Percentiles rank a stretch among this genome's conserved stretches.
Evolutionary conservation across 2,113 vertebrate genomes (phyloP).

Genomic region (Uria aalge): DNA sequence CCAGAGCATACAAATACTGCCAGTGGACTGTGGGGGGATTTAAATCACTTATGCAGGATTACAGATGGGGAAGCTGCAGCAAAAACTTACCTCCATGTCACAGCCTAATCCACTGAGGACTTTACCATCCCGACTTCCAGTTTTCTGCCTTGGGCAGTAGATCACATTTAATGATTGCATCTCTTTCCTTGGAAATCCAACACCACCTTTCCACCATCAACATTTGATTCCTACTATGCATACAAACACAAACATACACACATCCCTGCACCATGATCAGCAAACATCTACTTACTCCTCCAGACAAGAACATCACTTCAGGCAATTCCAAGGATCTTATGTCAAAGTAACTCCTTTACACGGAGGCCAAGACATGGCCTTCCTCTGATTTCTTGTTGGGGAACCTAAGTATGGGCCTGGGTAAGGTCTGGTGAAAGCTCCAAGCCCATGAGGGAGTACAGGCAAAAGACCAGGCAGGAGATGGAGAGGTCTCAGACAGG

Average conservation of each 20-base stretch:
- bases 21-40: neutral
- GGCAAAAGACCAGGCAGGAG: neutral
- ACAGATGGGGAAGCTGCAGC: neutral
- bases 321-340: neutral
- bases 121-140: neutral
- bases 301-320: neutral
- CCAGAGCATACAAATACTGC: neutral
- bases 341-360: neutral
- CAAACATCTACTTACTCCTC: neutral
- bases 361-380: neutral
- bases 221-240: neutral
- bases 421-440: neutral
- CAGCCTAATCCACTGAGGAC: neutral
- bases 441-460: neutral
- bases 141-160: neutral
- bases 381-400: neutral
- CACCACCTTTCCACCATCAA: neutral
- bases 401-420: neutral
- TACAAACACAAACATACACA: neutral
- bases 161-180: neutral
- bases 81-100: conserved; percentile 5
- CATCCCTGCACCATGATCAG: neutral
- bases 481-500: neutral
- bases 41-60: neutral
- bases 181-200: neutral